phyloP scores from a whole-genome alignment of 2,797 vertebrate genomes.

The Chiloscyllium punctatum region DNA sequence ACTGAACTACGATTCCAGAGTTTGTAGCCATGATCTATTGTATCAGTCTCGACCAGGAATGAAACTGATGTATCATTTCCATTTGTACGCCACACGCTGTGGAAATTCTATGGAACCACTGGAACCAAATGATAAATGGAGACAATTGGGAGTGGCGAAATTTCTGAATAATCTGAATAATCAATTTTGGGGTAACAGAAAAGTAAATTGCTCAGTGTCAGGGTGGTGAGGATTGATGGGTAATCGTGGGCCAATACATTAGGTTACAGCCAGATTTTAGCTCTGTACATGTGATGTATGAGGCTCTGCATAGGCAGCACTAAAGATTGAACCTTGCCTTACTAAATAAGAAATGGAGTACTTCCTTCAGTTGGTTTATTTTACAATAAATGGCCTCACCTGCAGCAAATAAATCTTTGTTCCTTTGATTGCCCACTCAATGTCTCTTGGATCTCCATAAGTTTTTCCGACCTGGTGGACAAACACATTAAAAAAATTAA shows the following conservation, averaged over 20 bases:
- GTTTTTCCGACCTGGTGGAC: slow-evolving; percentile 10
- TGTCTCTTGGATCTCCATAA: slow-evolving; percentile 16
- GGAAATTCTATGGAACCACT: background rate
- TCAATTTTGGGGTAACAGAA: background rate
- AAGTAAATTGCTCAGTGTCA: background rate
- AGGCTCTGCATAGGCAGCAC: background rate
- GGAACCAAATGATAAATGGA: background rate
- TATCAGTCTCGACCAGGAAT: background rate
- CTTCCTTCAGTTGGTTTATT: background rate
- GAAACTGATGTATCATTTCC: background rate
- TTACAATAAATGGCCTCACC: slow-evolving; percentile 11
- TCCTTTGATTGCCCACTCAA: slow-evolving; percentile 34
- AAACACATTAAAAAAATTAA: background rate
- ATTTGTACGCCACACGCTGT: background rate
- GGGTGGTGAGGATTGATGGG: background rate
- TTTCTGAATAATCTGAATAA: background rate
- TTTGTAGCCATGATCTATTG: background rate
- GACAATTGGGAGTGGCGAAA: background rate
- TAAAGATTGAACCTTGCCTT: background rate
- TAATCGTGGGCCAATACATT: background rate
- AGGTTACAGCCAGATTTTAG: background rate
- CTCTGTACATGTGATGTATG: background rate
- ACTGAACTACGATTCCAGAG: background rate
- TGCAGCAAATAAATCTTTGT: slow-evolving; percentile 22
- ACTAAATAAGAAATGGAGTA: background rate